Conservation (phyloP, 2,888 invertebrate species). For the Orthonychiurus folsomi region DNA sequence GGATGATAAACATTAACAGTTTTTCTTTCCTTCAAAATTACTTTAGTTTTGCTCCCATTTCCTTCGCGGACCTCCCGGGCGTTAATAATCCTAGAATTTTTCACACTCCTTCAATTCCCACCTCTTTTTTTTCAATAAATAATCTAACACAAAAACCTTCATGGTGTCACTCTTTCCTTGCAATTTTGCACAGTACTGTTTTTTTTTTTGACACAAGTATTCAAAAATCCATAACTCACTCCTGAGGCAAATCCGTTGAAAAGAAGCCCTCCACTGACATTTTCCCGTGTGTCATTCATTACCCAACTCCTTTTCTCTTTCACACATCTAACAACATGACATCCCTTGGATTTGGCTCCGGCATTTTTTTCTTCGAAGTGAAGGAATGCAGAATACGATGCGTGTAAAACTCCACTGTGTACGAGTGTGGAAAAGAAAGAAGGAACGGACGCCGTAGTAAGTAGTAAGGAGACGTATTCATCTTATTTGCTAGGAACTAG, state of each 20-base stretch:
- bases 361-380: neutral
- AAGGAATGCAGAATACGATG: neutral
- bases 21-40: neutral
- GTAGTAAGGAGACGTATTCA: neutral
- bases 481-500: neutral
- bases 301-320: neutral
- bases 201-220: neutral
- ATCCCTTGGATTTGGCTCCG: neutral
- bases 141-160: too few relatives aligned
- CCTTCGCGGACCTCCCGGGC: neutral
- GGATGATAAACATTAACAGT: neutral
- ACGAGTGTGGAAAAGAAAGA: neutral
- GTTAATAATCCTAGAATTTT: neutral
- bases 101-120: neutral
- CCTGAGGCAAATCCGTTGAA: neutral
- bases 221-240: neutral
- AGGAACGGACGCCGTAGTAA: neutral
- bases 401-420: neutral
- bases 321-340: neutral
- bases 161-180: too few relatives aligned
- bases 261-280: neutral
- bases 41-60: neutral
- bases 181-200: too few relatives aligned
- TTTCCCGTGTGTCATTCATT: neutral
- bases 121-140: too few relatives aligned